phyloP scores from a whole-genome alignment of 2,888 invertebrate species.

The Portevinia maculata region DNA sequence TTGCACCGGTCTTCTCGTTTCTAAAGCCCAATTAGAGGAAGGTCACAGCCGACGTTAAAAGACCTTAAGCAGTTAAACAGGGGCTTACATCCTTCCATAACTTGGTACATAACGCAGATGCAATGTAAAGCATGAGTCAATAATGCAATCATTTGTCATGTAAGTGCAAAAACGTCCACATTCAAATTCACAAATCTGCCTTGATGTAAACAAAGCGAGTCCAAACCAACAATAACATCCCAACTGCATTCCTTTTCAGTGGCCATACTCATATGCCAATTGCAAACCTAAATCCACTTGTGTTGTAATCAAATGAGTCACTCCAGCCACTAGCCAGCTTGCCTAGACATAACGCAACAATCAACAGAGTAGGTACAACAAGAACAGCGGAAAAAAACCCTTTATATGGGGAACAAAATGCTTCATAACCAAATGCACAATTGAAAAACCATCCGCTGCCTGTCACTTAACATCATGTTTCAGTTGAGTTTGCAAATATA shows the following conservation, averaged over 20 bases:
- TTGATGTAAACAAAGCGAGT: not conserved
- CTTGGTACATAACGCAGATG: too few species aligned
- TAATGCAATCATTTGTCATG: too few species aligned
- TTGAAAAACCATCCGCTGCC: constrained; percentile 67
- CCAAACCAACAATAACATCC: constrained; percentile 5
- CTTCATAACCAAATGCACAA: constrained; percentile 63
- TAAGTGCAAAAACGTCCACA: too few species aligned
- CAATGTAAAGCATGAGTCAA: too few species aligned
- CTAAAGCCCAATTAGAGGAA: too few species aligned
- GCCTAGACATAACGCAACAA: not conserved
- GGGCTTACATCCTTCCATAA: too few species aligned
- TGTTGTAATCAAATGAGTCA: constrained; percentile 7
- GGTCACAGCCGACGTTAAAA: too few species aligned
- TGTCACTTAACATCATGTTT: constrained; percentile 72
- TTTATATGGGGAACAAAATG: constrained; percentile 25
- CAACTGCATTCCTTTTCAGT: constrained; percentile 28
- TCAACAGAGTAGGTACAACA: not conserved
- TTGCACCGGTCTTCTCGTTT: too few species aligned
- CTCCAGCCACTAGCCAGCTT: not conserved
- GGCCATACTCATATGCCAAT: not conserved
- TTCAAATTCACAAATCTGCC: too few species aligned
- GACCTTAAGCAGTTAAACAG: too few species aligned
- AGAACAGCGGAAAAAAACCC: constrained; percentile 14
- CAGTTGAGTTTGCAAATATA: constrained; percentile 66
- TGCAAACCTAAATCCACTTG: constrained; percentile 4